Base-by-base conservation (phyloP, 35 echinoderm and acorn worm species). In the Strongylocentrotus purpuratus region DNA sequence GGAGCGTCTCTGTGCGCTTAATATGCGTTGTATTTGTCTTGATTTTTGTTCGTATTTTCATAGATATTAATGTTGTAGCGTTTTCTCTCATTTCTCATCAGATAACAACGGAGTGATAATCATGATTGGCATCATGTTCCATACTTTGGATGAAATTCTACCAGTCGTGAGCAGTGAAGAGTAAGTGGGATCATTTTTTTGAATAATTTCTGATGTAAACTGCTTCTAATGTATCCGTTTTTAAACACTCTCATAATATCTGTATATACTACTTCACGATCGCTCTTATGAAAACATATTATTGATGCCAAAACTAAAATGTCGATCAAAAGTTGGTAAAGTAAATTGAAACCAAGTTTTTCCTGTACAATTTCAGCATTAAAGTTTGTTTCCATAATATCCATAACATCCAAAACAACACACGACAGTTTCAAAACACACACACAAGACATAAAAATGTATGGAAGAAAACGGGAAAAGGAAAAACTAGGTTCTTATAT, bases 101-200 rank as follows among this genome's bases (percentile, higher is more conserved):
- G 97, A 96, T 41, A 90, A 59, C 41, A 92, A 92, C 10, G 97
- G 95, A 92, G 94, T 85, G 48, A 95, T 93, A 5, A 94, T 45
- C 15, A 92, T 97, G 46, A 65, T 97, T 71, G 97, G 97, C 18
- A 85, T 94, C 33, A 89, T 97, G 33, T 96, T 86, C 86, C 59
- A 97, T 88, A 96, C 95, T 33, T 46, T 97, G 50, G 58, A 47
- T 95, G 97, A 96, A 20, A 96, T 97, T 35, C 58, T 97, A 41
- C 97, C 97, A 18, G 32, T 94, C 33, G 91, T 85, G 35, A 88
- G 95, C 41, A 92, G 31, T 61, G 93, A 97, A 58, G 88, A 46
- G 97, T 97, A 94, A 96, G 95, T 52, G 35, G 85, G 10, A 15
- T n/a, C 28, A 7, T 41, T 88, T 8, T 85, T 4, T 85, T 33